Evolutionary conservation across 2,888 invertebrate species (phyloP), one percentile per base, ranked within the genome.

Genomic region (Caenorhabditis becei): DNA sequence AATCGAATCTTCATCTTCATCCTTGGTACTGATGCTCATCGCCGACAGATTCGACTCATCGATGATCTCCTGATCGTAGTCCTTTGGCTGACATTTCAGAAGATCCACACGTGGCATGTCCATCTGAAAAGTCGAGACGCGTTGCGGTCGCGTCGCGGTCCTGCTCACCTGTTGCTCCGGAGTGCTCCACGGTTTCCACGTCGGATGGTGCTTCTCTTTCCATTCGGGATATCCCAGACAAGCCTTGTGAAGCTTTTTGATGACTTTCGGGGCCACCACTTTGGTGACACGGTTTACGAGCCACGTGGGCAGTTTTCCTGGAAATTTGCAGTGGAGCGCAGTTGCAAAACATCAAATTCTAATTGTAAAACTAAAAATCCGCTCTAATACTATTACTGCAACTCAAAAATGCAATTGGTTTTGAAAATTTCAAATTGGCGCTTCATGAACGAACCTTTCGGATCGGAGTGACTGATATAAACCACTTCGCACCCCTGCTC

Each of bases 381-480:
- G n/a, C n/a, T n/a, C n/a, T n/a, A n/a, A n/a, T n/a, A n/a, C n/a
- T n/a, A n/a, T n/a, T n/a, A n/a, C n/a, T n/a, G n/a, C n/a, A n/a
- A n/a, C n/a, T n/a, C n/a, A n/a, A n/a, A n/a, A n/a, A n/a, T n/a
- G n/a, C n/a, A 35, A 35, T 8, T 35, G 5, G 35, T 35, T 35
- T 35, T 35, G 35, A 35, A 5, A 10, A 35, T 10, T 8, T 35
- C 35, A 35, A 35, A 35, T 10, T 10, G 35, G 35, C 5, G 10
- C 5, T 35, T 35, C 35, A n/a, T n/a, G n/a, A n/a, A n/a, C n/a
- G 41, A 10, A 41, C 41, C 96, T 90, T 95, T 94, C 11, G 96
- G 96, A 92, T 96, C 96, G 4, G 95, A 95, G 89, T 96, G 95
- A 1, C 96, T 95, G 37, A 96, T 94, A 91, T 96, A 97, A 24